Percentiles rank a stretch among this genome's conserved stretches.
These are phyloP conservation scores for Manis javanica DNA, from an alignment of 2,797 vertebrate species.

Conservation along the genomic window DNA sequence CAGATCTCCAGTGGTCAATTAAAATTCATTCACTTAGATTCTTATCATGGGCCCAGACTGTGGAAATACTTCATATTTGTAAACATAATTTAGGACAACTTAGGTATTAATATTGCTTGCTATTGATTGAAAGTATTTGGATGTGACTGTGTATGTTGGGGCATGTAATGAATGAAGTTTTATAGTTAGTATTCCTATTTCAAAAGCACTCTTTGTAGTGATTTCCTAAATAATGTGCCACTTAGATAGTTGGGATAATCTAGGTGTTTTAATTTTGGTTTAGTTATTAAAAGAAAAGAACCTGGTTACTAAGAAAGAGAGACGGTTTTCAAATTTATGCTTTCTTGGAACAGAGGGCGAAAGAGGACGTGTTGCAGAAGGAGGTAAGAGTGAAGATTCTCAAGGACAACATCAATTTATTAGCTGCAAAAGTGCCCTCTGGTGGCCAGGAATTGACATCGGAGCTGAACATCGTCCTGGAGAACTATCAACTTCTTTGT, in stretches of 20 bases:
- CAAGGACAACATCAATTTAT: slow-evolving; percentile 95
- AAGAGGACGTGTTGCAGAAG: slow-evolving; percentile 99
- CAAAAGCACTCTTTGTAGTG: background rate
- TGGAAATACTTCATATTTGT: background rate
- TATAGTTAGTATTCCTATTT: background rate
- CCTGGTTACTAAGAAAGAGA: background rate
- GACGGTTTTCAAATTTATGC: background rate
- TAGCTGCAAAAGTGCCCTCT: slow-evolving; percentile 90
- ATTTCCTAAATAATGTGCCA: background rate
- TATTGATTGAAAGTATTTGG: background rate
- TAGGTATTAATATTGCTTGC: background rate
- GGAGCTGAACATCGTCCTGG: slow-evolving; percentile 92
- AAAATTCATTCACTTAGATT: background rate
- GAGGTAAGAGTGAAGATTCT: slow-evolving; percentile 99
- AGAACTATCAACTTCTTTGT: slow-evolving; percentile 96
- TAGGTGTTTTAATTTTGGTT: slow-evolving; percentile 1
- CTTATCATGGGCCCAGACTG: background rate
- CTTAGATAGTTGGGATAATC: background rate
- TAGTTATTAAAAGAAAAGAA: background rate
- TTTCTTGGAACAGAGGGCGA: slow-evolving; percentile 91
- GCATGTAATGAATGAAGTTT: background rate
- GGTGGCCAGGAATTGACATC: slow-evolving; percentile 91
- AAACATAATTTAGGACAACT: background rate
- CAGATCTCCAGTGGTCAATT: background rate
- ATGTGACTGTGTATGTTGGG: background rate